These are phyloP conservation scores for Pterois miles DNA, from an alignment of 2,797 vertebrate species.

Conservation along the genomic window DNA sequence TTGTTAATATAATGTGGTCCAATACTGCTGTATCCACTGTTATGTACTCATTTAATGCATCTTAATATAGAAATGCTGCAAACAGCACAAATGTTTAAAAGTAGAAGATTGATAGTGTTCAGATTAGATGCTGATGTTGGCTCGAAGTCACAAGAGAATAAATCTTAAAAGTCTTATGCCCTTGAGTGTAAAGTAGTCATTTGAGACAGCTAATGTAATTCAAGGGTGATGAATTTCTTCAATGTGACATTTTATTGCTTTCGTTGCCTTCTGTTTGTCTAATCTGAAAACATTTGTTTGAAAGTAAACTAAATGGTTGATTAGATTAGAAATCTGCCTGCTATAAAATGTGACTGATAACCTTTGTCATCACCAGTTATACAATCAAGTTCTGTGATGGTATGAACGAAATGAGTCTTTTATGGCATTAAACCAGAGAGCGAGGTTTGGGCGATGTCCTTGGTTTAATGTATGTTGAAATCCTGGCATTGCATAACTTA, in stretches of 20 bases:
- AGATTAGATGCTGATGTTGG: background rate
- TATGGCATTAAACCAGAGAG: conserved; percentile 24
- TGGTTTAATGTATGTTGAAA: conserved; percentile 40
- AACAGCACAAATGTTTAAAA: background rate
- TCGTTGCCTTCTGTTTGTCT: conserved; percentile 17
- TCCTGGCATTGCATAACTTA: conserved; percentile 6
- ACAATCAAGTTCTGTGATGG: conserved; percentile 32
- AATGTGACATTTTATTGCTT: background rate
- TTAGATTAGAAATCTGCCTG: background rate
- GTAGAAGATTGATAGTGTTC: background rate
- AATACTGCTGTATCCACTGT: background rate
- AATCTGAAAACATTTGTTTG: conserved; percentile 25
- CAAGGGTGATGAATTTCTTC: conserved; percentile 3
- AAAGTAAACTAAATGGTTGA: conserved; percentile 14
- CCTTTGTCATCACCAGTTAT: conserved; percentile 25
- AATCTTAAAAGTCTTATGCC: background rate
- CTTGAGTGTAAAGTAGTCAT: conserved; percentile 21
- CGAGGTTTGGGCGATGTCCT: conserved; percentile 16
- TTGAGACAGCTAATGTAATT: conserved; percentile 17
- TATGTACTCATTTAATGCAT: background rate
- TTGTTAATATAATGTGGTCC: background rate
- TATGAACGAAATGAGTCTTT: conserved; percentile 27
- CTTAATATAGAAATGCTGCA: background rate
- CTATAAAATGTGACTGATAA: conserved; percentile 36
- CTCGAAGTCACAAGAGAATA: background rate